Evolutionary conservation across 2,113 vertebrate genomes (phyloP), one percentile per base, ranked within the genome.

Genomic region (Cathartes aura): DNA sequence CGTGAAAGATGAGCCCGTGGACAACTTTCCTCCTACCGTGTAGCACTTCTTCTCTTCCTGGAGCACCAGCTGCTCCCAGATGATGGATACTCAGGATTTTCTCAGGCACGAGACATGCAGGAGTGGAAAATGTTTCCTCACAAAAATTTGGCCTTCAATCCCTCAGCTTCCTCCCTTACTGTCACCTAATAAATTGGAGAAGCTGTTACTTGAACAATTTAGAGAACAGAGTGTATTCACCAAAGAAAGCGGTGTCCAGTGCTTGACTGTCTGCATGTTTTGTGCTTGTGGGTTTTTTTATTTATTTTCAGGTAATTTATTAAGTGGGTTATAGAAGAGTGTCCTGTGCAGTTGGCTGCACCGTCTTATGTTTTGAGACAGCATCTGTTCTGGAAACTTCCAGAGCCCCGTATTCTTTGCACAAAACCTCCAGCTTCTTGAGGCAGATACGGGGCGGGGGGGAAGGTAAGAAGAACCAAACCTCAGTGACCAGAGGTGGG

Each of bases 271-370:
- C 97, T 98, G 97, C 96, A 94, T 97, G 90, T 97, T 97, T 97
- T 98, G 70, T 73, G 94, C 96, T 96, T 98, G 87, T 97, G 89
- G 79, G 92, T 62, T 91, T 97, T 97, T 98, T 96, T 95, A 98
- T 97, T 98, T 98, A 98, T 98, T 98, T 98, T 97, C 93, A 96
- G 97, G 80, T 98, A 98, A 98, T 98, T 98, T 98, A 98, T 98
- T 98, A 94, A 96, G 90, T 94, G 95, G 82, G 83, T 96, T 96
- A 89, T 89, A 84, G 67, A 82, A 88, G 85, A 94, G 79, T 74
- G 75, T 97, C 95, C 96, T 93, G 85, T 97, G 96, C 97, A 81
- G 91, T 86, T 59, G 55, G 60, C 73, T 94, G 92, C 42, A 24
- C 82, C 93, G 67, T 85, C 82, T 64, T 66, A 19, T 17, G 43